Evolutionary conservation across 2,113 vertebrate genomes (phyloP).

Genomic region (Himantopus leucocephalus): DNA sequence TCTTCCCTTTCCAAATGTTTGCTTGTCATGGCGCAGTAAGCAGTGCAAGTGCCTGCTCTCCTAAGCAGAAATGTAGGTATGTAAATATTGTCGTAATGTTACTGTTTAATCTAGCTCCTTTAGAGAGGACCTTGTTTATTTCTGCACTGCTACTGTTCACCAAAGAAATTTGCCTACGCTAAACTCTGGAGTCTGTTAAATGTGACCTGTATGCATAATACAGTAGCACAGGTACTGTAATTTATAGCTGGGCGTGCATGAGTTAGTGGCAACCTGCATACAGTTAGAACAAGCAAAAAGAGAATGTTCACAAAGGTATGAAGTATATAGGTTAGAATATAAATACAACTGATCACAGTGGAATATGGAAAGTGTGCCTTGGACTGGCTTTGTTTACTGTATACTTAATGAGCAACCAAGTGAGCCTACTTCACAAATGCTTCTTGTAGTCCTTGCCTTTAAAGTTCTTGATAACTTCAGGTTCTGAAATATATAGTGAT

Average conservation of each 20-base stretch:
- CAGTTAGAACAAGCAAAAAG: not conserved
- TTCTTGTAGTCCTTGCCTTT: not conserved
- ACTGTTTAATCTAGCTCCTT: conserved; percentile 35
- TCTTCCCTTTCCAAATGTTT: not conserved
- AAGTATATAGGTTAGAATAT: not conserved
- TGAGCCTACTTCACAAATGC: not conserved
- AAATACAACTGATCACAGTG: not conserved
- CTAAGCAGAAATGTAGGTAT: not conserved
- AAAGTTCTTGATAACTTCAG: not conserved
- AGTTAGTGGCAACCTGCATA: not conserved
- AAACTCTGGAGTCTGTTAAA: not conserved
- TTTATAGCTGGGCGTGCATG: not conserved
- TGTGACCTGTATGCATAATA: not conserved
- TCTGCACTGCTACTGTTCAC: not conserved
- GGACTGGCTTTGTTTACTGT: not conserved
- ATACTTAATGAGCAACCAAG: not conserved
- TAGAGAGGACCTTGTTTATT: not conserved
- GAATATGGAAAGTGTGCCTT: not conserved
- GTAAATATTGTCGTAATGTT: conserved; percentile 42
- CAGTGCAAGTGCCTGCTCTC: not conserved
- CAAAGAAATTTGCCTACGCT: not conserved
- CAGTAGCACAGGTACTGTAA: not conserved
- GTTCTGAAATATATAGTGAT: not conserved
- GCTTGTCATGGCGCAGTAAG: not conserved
- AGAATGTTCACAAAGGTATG: not conserved